Percentiles rank a stretch among this genome's conserved stretches.
phyloP scores from a whole-genome alignment of 1,140 invertebrate genomes.

The Drosophila guanche region DNA sequence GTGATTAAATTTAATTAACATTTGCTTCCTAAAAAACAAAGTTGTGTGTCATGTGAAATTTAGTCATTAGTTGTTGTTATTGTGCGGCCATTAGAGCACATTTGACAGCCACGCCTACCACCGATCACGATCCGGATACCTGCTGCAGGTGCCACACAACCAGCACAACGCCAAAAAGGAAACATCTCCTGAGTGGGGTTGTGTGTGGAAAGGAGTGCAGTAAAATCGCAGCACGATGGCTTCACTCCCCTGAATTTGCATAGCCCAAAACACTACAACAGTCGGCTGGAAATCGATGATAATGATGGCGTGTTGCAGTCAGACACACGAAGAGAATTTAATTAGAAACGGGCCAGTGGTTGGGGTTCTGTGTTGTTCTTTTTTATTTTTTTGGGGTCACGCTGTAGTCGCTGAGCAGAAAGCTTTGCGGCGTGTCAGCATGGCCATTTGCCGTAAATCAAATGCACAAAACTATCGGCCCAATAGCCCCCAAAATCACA shows the following conservation, averaged over 20 bases:
- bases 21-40: constrained; percentile 73
- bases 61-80: constrained; percentile 80
- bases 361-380: constrained; percentile 11
- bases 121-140: constrained; percentile 37
- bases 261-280: constrained; percentile 40
- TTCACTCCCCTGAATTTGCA: constrained; percentile 49
- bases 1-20: constrained; percentile 82
- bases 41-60: constrained; percentile 65
- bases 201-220: constrained; percentile 3
- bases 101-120: constrained; percentile 68
- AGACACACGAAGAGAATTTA: constrained; percentile 54
- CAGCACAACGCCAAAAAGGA: neutral
- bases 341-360: constrained; percentile 48
- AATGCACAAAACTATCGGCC: constrained; percentile 48
- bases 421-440: constrained; percentile 73
- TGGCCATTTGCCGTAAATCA: constrained; percentile 77
- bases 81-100: constrained; percentile 56
- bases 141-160: constrained; percentile 45
- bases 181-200: neutral
- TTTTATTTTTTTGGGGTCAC: constrained; percentile 65
- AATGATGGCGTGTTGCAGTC: constrained; percentile 65
- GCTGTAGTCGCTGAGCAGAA: constrained; percentile 60
- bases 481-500: constrained; percentile 36
- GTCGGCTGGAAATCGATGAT: constrained; percentile 21
- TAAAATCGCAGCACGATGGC: constrained; percentile 34